A percentile compares a stretch with the other conserved stretches of the same genome.
Conservation (phyloP, 1,140 invertebrate genomes). For the Magallana gigas region DNA sequence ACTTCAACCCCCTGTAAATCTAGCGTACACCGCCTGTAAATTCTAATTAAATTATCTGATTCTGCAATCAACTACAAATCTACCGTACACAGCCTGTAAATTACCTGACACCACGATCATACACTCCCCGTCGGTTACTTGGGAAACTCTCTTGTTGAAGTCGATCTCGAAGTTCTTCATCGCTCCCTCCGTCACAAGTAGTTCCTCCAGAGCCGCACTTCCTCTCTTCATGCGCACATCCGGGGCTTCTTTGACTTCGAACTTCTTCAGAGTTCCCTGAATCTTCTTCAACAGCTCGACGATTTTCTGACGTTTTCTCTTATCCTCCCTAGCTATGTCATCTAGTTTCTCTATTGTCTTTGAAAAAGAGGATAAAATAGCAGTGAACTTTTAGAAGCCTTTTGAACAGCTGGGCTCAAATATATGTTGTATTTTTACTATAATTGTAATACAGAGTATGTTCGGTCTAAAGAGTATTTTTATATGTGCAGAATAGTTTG, state of each 20-base stretch:
- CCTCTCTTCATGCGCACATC: background rate
- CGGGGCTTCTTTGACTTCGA: slow-evolving; percentile 22
- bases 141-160: slow-evolving; percentile 35
- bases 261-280: slow-evolving; percentile 32
- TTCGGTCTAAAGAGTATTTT: too few species aligned
- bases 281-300: slow-evolving; percentile 49
- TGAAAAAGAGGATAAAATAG: background rate
- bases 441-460: too few species aligned
- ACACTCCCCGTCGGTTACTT: slow-evolving; percentile 50
- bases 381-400: too few species aligned
- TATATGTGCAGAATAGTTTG: too few species aligned
- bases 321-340: slow-evolving; percentile 45
- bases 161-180: slow-evolving; percentile 49
- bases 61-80: too few species aligned
- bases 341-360: background rate
- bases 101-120: slow-evolving; percentile 62
- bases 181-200: slow-evolving; percentile 55
- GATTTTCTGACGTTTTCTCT: slow-evolving; percentile 53
- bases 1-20: slow-evolving; percentile 1
- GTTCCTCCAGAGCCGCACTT: slow-evolving; percentile 51
- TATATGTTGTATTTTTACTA: too few species aligned
- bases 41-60: too few species aligned
- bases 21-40: too few species aligned
- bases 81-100: background rate
- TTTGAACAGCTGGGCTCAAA: too few species aligned